Conservation (phyloP, 2,113 vertebrate genomes). For the Alouatta palliata region DNA sequence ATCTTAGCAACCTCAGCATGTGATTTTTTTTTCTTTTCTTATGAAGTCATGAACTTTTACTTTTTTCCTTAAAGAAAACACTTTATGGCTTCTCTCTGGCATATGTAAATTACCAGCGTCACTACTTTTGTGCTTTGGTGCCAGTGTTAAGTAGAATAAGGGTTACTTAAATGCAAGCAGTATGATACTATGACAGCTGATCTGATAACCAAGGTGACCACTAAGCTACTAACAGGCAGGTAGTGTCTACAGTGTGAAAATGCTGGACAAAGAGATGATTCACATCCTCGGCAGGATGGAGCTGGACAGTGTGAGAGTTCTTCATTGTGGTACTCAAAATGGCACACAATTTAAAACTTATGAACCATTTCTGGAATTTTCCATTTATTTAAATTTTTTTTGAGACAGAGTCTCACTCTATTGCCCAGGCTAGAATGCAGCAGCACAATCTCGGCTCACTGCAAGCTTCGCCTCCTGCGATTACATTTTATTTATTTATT, state of each 20-base stretch:
- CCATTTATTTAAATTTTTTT: too few species aligned
- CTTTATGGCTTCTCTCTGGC: not conserved
- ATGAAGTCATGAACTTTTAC: not conserved
- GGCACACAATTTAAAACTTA: not conserved
- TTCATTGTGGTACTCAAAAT: not conserved
- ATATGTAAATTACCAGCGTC: not conserved
- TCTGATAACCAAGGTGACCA: not conserved
- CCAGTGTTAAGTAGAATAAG: not conserved
- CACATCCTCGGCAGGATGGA: not conserved
- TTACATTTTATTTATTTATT: too few species aligned
- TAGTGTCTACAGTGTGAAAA: not conserved
- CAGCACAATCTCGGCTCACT: too few species aligned
- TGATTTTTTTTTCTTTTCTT: not conserved
- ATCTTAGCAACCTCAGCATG: not conserved
- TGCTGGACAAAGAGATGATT: not conserved
- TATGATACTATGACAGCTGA: not conserved
- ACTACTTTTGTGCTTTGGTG: not conserved
- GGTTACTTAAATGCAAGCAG: not conserved
- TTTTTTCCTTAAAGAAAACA: not conserved
- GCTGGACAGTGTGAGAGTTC: not conserved
- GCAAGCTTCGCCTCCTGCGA: too few species aligned
- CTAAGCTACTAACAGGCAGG: not conserved
- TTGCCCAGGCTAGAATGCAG: too few species aligned
- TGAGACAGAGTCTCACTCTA: too few species aligned
- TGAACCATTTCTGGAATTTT: not conserved